phyloP scores from a whole-genome alignment of 1,140 invertebrate species.

The Phymastichus coffea region DNA sequence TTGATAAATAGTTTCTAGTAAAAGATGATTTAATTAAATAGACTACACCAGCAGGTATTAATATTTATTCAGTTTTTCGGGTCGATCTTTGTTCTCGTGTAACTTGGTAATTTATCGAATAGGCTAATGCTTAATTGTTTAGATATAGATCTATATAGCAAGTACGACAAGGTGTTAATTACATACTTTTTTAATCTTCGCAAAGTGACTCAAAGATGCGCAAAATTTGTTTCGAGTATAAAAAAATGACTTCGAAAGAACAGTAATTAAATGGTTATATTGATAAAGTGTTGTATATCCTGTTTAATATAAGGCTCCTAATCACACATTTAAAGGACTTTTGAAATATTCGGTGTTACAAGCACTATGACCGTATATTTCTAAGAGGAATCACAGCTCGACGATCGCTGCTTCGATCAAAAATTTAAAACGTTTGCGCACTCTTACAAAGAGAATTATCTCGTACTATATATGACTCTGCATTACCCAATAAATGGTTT shows the following conservation, averaged over 20 bases:
- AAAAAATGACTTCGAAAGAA: slow-evolving; percentile 4
- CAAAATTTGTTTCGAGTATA: slow-evolving; percentile 2
- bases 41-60: too few species aligned
- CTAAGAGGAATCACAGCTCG: slow-evolving; percentile 34
- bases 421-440: slow-evolving; percentile 14
- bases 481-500: not conserved
- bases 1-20: too few species aligned
- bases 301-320: slow-evolving; percentile 13
- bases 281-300: too few species aligned
- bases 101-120: slow-evolving; percentile 27
- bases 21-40: too few species aligned
- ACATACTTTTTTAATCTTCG: slow-evolving; percentile 8
- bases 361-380: slow-evolving; percentile 27
- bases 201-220: slow-evolving; percentile 22
- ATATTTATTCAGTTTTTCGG: too few species aligned
- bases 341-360: slow-evolving; percentile 24
- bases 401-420: slow-evolving; percentile 30
- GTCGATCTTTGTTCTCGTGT: too few species aligned
- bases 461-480: not conserved
- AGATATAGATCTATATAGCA: slow-evolving; percentile 7
- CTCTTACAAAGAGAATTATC: slow-evolving; percentile 3
- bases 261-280: too few species aligned
- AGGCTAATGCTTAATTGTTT: slow-evolving; percentile 20
- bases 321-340: slow-evolving; percentile 19
- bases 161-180: slow-evolving; percentile 13